Percentiles rank a stretch among this genome's conserved stretches.
These are phyloP conservation scores for Characodon lateralis DNA, from an alignment of 2,797 vertebrate genomes.

Conservation along the genomic window DNA sequence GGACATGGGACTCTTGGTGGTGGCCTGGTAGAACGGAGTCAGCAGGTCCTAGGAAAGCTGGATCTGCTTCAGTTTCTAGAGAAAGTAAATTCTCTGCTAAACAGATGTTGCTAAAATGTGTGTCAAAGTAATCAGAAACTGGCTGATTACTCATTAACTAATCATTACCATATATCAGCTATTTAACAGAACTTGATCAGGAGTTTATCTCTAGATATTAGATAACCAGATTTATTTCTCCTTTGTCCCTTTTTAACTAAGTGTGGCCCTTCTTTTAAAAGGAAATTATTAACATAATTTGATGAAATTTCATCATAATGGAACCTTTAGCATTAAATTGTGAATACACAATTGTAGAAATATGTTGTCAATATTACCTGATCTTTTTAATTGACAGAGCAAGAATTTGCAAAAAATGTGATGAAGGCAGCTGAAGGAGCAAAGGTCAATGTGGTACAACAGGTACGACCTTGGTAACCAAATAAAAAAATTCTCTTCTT, in stretches of 20 bases:
- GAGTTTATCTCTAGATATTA: background rate
- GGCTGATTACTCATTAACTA: background rate
- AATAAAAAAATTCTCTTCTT: background rate
- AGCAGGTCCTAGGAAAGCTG: too few species aligned
- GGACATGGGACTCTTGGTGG: background rate
- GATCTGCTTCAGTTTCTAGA: too few species aligned
- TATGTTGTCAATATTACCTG: background rate
- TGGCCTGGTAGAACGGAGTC: background rate
- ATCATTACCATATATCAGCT: background rate
- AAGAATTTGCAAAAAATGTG: slow-evolving; percentile 90
- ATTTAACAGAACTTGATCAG: background rate
- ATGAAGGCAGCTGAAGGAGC: slow-evolving; percentile 86
- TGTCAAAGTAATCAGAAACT: too few species aligned
- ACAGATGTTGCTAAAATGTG: too few species aligned
- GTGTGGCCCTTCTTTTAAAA: background rate
- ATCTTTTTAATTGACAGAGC: slow-evolving; percentile 78
- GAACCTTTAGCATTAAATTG: background rate
- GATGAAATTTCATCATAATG: background rate
- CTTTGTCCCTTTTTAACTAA: background rate
- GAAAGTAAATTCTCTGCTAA: too few species aligned
- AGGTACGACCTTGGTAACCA: slow-evolving; percentile 78
- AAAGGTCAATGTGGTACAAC: slow-evolving; percentile 80
- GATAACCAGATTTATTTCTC: background rate
- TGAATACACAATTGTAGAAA: background rate
- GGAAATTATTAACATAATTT: background rate